These are phyloP conservation scores for Drosophila demipolita DNA, from an alignment of 2,888 invertebrate genomes.

Conservation along the genomic window DNA sequence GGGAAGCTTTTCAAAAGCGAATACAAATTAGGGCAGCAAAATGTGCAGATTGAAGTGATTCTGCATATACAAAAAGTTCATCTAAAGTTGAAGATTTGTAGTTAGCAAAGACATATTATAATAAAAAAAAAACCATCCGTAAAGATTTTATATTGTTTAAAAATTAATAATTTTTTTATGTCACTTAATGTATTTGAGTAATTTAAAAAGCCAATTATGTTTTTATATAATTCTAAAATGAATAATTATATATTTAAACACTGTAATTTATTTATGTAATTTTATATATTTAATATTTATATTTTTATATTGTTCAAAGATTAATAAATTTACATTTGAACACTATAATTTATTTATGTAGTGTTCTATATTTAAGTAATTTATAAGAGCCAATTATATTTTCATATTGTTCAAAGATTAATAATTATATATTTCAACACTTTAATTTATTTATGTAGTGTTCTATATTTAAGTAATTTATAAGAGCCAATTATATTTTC, in stretches of 20 bases:
- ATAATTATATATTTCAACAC: no score
- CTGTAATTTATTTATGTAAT: no score
- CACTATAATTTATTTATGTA: background rate
- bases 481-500: no score
- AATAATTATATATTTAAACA: no score
- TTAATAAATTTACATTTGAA: background rate
- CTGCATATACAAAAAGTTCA: background rate
- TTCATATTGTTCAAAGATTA: background rate
- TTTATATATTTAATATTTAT: no score
- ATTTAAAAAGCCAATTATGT: no score
- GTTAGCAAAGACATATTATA: background rate
- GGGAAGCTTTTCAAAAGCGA: conserved; percentile 2
- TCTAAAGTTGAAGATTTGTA: background rate
- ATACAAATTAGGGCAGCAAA: conserved; percentile 1
- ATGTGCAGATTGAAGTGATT: conserved; percentile 8
- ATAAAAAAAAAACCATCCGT: background rate
- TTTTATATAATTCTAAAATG: no score
- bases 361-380: background rate
- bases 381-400: no score
- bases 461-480: no score
- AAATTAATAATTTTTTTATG: no score
- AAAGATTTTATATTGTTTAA: background rate
- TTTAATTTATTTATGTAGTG: no score
- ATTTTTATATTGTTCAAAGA: background rate
- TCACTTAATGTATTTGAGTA: no score